phyloP scores from a whole-genome alignment of 2,113 vertebrate species.

The Amia ocellicauda region DNA sequence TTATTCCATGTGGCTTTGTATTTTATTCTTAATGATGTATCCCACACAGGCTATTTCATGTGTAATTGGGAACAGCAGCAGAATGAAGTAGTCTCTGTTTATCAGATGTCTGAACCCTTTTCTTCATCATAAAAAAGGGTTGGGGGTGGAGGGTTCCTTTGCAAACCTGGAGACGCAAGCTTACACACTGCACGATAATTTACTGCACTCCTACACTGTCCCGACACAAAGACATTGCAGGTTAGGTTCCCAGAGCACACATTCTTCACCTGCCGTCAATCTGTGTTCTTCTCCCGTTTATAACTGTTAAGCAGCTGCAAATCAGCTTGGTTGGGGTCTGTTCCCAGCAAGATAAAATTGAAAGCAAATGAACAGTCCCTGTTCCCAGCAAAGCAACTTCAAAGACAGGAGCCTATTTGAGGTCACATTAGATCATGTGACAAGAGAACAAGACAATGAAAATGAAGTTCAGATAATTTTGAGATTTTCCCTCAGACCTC shows the following conservation, averaged over 20 bases:
- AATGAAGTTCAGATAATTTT: too few relatives aligned
- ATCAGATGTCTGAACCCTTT: conserved; percentile 7
- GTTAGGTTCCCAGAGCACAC: neutral
- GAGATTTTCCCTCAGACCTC: too few relatives aligned
- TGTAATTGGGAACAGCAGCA: conserved; percentile 15
- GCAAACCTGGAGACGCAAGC: neutral
- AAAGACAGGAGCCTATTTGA: too few relatives aligned
- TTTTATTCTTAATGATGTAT: conserved; percentile 12
- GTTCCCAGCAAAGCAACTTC: too few relatives aligned
- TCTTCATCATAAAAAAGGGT: neutral
- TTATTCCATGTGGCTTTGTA: conserved; percentile 6
- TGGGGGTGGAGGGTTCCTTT: neutral
- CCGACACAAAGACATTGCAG: neutral
- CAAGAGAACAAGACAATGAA: too few relatives aligned
- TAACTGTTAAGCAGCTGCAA: neutral
- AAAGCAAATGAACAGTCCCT: too few relatives aligned
- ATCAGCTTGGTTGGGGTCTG: neutral
- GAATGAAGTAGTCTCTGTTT: conserved; percentile 5
- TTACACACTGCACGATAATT: too few relatives aligned
- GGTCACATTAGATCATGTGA: too few relatives aligned
- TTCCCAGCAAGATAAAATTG: neutral
- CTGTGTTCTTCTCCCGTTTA: neutral
- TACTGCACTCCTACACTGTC: neutral
- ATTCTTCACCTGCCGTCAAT: neutral
- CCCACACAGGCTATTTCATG: conserved; percentile 7